Conservation (phyloP, 2,797 vertebrate species). For the Periparus ater region DNA sequence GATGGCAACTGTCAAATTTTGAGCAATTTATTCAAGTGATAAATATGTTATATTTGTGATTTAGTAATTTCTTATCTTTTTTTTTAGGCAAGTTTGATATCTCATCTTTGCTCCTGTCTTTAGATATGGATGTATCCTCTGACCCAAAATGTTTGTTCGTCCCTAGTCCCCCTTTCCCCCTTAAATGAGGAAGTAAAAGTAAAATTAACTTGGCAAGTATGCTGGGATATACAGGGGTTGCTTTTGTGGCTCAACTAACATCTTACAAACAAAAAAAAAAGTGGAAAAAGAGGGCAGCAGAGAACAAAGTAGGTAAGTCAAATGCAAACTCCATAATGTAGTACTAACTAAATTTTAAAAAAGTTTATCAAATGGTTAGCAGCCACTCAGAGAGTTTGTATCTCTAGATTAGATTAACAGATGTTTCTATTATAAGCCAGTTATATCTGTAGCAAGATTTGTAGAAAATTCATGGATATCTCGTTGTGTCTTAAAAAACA, state of each 20-base stretch:
- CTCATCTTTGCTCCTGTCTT: not conserved
- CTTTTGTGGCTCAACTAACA: not conserved
- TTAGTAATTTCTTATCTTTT: not conserved
- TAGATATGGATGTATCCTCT: not conserved
- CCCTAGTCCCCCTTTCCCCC: not conserved
- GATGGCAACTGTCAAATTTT: not conserved
- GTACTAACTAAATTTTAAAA: not conserved
- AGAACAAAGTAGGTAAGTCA: not conserved
- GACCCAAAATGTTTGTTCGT: not conserved
- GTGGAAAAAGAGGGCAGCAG: not conserved
- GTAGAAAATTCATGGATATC: not conserved
- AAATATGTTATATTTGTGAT: not conserved
- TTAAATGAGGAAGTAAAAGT: not conserved
- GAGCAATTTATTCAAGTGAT: not conserved
- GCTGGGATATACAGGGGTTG: not conserved
- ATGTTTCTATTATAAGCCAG: not conserved
- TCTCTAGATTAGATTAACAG: not conserved
- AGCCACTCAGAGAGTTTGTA: not conserved
- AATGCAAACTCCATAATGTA: not conserved
- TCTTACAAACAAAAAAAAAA: not conserved
- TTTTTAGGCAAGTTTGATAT: not conserved
- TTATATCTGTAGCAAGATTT: not conserved
- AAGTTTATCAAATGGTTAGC: not conserved
- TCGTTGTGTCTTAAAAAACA: not conserved
- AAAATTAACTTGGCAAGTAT: not conserved